Evolutionary conservation across 2,888 invertebrate genomes (phyloP), one percentile per base, ranked within the genome.

Genomic region (Cacoxenus indagator): DNA sequence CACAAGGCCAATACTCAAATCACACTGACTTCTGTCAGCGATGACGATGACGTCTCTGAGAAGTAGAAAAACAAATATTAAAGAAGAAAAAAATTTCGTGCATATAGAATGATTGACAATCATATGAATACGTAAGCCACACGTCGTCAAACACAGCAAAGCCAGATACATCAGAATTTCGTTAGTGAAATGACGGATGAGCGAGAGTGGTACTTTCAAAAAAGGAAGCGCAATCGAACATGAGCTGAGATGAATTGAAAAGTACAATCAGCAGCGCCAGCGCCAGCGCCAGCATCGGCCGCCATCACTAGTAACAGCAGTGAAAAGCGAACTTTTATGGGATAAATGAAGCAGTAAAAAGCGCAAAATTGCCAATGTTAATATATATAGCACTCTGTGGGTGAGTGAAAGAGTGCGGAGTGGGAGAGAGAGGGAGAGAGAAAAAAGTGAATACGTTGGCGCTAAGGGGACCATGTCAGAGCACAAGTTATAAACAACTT

Each of bases 81-180:
- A n/a, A 31, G 46, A 51, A 37, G 9, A n/a, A 46, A 51, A 64
- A 27, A 27, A 1, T 2, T 1, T 19, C 31, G 43, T 45, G 55
- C 57, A 57, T 66, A 24, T 37, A 46, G 43, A 51, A 22, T 76
- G 83, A 76, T 75, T 79, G 79, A 73, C 82, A 83, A 73, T 74
- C 71, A 69, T 74, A 73, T 81, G 77, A 72, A 79, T 83, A 77
- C 61, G 51, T 74, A 79, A 79, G 78, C 57, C 31, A 45, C 64
- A 51, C 68, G 71, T 73, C 51, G 31, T 11, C 19, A 17, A 19
- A 43, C 57, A 19, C 45, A 62, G 29, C 61, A 62, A 29, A 37
- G 37, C 37, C 37, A 37, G 37, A 11, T 8, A 37, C 8, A 37
- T 37, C 37, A 11, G 9, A 37, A 37, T 37, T 37, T 37, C 14